phyloP scores from a whole-genome alignment of 30 jellyfish, hydroid and myxozoan species.

The Pelagia noctiluca region DNA sequence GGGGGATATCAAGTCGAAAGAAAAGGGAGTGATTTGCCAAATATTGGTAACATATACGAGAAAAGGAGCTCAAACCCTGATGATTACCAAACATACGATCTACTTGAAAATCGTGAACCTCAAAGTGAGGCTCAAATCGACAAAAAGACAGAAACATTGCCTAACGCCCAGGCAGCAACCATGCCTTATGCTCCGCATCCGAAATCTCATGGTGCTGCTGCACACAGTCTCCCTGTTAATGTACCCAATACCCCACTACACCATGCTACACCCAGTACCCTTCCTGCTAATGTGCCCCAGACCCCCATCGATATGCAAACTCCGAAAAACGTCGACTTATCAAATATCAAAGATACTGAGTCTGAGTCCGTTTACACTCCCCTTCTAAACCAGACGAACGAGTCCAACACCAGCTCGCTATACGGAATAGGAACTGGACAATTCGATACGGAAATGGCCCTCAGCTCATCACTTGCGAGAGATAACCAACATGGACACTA shows the following conservation, averaged over 20 bases:
- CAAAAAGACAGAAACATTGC: no score
- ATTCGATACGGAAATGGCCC: slow-evolving; percentile 76
- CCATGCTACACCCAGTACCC: neutral
- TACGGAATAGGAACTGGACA: slow-evolving; percentile 58
- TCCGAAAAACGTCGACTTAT: slow-evolving; percentile 27
- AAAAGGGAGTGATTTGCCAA: neutral
- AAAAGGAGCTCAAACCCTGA: neutral
- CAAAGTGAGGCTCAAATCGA: no score
- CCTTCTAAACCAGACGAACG: slow-evolving; percentile 35
- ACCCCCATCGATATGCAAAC: neutral
- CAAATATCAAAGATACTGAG: slow-evolving; percentile 9
- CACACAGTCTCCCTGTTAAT: neutral
- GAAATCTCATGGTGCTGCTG: neutral
- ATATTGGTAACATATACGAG: no score
- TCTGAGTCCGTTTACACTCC: slow-evolving; percentile 80
- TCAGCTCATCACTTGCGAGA: slow-evolving; percentile 62
- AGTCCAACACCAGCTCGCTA: slow-evolving; percentile 38
- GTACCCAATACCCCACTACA: neutral
- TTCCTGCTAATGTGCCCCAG: neutral
- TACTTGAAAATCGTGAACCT: no score
- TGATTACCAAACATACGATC: neutral
- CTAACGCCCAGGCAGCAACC: neutral
- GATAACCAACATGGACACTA: slow-evolving; percentile 75
- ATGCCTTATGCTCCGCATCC: neutral
- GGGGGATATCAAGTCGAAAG: neutral